phyloP scores from a whole-genome alignment of 1,140 invertebrate species.

The Leptestheria dahalacensis region DNA sequence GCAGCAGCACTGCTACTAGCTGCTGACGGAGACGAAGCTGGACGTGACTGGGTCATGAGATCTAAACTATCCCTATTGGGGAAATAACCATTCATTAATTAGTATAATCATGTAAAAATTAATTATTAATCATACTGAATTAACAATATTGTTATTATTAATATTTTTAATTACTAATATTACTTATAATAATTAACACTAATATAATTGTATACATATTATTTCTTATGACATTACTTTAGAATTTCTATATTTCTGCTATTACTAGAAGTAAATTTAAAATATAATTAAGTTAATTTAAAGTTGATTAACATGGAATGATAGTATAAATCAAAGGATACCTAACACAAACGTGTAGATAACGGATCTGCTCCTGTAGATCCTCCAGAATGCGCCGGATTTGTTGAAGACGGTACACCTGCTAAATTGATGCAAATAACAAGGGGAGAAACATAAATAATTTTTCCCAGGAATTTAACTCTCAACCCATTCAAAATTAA shows the following conservation, averaged over 20 bases:
- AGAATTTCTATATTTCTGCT: too few relatives aligned
- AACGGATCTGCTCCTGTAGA: constrained; percentile 39
- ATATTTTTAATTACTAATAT: too few relatives aligned
- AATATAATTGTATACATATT: too few relatives aligned
- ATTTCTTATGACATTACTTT: too few relatives aligned
- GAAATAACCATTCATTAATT: too few relatives aligned
- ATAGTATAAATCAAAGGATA: constrained; percentile 12
- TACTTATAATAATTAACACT: too few relatives aligned
- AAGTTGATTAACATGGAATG: background rate
- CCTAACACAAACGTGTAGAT: constrained; percentile 33
- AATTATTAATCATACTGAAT: too few relatives aligned
- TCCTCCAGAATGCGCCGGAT: constrained; percentile 45
- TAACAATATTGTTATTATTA: too few relatives aligned
- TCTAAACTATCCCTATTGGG: background rate
- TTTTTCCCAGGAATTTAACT: background rate
- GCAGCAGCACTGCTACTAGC: background rate
- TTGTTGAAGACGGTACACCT: constrained; percentile 35
- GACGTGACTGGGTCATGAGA: background rate
- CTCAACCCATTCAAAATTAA: too few relatives aligned
- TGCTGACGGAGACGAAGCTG: background rate
- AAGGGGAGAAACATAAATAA: background rate
- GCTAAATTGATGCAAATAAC: background rate
- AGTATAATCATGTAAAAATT: too few relatives aligned
- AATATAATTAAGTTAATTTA: background rate
- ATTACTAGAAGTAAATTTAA: too few relatives aligned